Conservation (phyloP, 2,888 invertebrate genomes). For the Drosophila bunnanda region DNA sequence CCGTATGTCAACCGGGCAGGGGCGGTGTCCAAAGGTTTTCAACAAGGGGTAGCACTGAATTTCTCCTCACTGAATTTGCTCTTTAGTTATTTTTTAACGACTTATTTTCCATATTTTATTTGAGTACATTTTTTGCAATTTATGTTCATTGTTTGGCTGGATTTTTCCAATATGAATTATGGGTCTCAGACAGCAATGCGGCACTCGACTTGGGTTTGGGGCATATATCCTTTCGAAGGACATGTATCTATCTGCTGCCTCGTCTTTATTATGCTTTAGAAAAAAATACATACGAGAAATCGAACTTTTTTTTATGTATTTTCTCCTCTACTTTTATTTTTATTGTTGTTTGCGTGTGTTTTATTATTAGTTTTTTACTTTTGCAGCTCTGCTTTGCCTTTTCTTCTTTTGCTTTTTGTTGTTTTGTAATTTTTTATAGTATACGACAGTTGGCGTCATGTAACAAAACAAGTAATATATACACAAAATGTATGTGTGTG, state of each 20-base stretch:
- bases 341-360: conserved; percentile 53
- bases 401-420: conserved; percentile 34
- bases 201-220: conserved; percentile 10
- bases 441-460: conserved; percentile 68
- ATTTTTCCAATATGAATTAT: conserved; percentile 31
- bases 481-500: conserved; percentile 27
- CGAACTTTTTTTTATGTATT: conserved; percentile 22
- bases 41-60: background rate
- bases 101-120: background rate
- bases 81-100: background rate
- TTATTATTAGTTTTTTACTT: conserved; percentile 42
- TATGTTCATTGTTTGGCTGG: conserved; percentile 28
- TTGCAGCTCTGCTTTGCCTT: conserved; percentile 34
- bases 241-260: conserved; percentile 29
- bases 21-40: conserved; percentile 34
- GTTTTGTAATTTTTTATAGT: conserved; percentile 51
- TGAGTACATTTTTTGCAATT: conserved; percentile 22
- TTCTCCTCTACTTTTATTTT: conserved; percentile 39
- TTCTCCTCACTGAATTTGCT: background rate
- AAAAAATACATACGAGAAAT: conserved; percentile 19
- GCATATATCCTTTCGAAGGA: conserved; percentile 25
- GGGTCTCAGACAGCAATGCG: conserved; percentile 34
- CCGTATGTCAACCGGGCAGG: conserved; percentile 56
- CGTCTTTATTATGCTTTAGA: conserved; percentile 34
- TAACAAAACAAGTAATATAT: conserved; percentile 52